Percentiles rank a stretch among this genome's conserved stretches.
Evolutionary conservation across 2,888 invertebrate genomes (phyloP).

Genomic region (Conchocele bisecta): DNA sequence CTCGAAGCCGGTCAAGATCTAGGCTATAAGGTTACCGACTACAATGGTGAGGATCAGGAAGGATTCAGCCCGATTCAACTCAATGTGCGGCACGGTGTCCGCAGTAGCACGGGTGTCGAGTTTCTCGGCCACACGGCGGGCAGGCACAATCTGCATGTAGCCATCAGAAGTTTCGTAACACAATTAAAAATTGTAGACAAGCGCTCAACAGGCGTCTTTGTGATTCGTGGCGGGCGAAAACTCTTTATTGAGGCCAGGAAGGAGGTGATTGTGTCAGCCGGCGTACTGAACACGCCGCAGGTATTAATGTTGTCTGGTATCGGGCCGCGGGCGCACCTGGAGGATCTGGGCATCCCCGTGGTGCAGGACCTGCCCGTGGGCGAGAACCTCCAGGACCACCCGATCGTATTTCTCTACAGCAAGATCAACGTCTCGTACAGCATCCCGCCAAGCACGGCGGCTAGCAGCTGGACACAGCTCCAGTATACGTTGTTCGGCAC

Average conservation of each 20-base stretch:
- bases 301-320: constrained; percentile 80
- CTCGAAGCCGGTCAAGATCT: constrained; percentile 86
- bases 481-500: not conserved
- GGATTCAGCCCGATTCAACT: constrained; percentile 36
- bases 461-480: not conserved
- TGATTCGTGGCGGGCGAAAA: constrained; percentile 51
- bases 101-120: constrained; percentile 76
- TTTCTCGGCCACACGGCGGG: constrained; percentile 69
- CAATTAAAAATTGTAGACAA: constrained; percentile 63
- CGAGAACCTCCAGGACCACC: constrained; percentile 76
- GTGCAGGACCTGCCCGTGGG: constrained; percentile 77
- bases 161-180: constrained; percentile 55
- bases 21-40: constrained; percentile 84
- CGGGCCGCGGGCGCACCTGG: constrained; percentile 79
- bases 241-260: constrained; percentile 58
- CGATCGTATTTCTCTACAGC: constrained; percentile 25
- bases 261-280: constrained; percentile 79
- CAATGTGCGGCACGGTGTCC: constrained; percentile 62
- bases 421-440: constrained; percentile 11
- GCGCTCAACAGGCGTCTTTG: constrained; percentile 67
- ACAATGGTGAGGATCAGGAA: constrained; percentile 61
- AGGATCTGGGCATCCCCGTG: constrained; percentile 73
- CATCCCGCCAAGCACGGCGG: not conserved
- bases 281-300: constrained; percentile 79
- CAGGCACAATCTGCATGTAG: constrained; percentile 66